A percentile compares a stretch with the other conserved stretches of the same genome.
Evolutionary conservation across 23 tunicate species (phyloP).

Genomic region (Oikopleura vanhoeffeni): DNA sequence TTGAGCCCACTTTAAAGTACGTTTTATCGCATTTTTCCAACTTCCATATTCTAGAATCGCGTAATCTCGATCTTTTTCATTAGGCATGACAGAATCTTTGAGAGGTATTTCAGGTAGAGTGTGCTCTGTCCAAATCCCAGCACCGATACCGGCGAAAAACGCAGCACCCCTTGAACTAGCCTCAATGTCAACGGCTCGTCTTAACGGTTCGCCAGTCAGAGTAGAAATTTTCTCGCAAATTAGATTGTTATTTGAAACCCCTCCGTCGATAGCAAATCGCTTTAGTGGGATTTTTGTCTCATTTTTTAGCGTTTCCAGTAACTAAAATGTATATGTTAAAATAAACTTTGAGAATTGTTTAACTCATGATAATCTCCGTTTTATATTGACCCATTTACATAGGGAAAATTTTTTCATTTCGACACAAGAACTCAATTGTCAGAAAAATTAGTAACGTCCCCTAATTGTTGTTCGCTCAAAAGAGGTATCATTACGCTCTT

Average conservation of each 20-base stretch:
- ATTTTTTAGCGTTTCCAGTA: background rate
- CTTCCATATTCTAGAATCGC: background rate
- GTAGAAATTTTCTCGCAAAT: conserved; percentile 9
- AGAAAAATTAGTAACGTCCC: no score
- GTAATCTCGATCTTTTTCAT: background rate
- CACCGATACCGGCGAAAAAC: background rate
- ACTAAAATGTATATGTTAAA: no score
- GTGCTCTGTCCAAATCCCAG: background rate
- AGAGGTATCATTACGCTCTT: no score
- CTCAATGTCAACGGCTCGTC: background rate
- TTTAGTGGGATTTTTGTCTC: background rate
- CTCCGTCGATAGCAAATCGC: background rate
- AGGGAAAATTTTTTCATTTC: no score
- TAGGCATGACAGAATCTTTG: background rate
- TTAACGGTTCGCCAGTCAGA: background rate
- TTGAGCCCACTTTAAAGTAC: background rate
- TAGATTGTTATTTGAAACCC: background rate
- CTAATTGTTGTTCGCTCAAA: no score
- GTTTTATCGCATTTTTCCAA: background rate
- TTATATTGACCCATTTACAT: no score
- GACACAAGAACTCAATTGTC: no score
- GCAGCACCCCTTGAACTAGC: background rate
- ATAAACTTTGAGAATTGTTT: no score
- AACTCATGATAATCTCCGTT: no score
- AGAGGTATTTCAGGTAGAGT: background rate